A percentile compares a stretch with the other conserved stretches of the same genome.
Evolutionary conservation across 2,113 vertebrate genomes (phyloP).

Genomic region (Corynorhinus townsendii): DNA sequence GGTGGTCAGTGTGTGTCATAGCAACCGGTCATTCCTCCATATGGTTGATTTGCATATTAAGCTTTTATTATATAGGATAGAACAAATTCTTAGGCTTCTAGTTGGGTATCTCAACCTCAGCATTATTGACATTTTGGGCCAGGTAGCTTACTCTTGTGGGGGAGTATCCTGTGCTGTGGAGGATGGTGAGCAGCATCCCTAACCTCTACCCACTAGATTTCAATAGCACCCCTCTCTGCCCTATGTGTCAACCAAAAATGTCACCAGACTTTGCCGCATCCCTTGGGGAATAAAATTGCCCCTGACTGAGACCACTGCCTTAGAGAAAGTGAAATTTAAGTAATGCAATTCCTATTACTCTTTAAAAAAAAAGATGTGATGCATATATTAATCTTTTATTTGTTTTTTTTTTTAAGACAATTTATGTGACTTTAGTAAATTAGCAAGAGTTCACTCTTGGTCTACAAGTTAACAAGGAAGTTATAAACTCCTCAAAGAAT

Average conservation of each 20-base stretch:
- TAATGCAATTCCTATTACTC: background rate
- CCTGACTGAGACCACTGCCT: background rate
- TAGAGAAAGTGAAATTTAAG: background rate
- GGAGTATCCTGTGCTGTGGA: background rate
- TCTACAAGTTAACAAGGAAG: background rate
- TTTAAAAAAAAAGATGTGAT: background rate
- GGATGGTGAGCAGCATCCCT: background rate
- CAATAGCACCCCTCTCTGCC: background rate
- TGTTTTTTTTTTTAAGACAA: background rate
- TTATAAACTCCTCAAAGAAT: background rate
- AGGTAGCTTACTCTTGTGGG: background rate
- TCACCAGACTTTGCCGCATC: background rate
- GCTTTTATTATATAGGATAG: background rate
- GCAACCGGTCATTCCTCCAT: too few species aligned
- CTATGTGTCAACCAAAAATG: background rate
- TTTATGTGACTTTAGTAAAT: slow-evolving; percentile 21
- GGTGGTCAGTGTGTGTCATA: too few species aligned
- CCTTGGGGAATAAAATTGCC: background rate
- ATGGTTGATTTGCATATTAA: too few species aligned
- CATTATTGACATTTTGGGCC: background rate
- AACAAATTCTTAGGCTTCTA: background rate
- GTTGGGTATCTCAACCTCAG: background rate
- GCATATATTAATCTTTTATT: background rate
- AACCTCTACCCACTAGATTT: background rate
- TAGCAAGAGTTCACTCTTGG: background rate